Conservation (phyloP, 2,113 vertebrate species). For the Pedionomus torquatus region DNA sequence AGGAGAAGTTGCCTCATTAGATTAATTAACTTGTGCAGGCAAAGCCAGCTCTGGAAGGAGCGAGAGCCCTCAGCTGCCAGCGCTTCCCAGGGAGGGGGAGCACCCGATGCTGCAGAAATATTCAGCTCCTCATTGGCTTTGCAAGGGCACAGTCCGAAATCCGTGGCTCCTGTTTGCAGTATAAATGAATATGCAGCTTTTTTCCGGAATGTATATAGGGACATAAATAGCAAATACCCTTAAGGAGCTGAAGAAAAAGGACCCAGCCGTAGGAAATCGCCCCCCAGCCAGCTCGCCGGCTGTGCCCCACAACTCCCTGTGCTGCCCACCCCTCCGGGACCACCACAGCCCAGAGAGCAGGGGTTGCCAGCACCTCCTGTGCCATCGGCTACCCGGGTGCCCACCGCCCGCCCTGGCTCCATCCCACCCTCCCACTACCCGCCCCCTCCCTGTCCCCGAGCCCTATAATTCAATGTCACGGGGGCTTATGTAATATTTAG, state of each 20-base stretch:
- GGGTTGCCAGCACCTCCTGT: neutral
- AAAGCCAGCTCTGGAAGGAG: neutral
- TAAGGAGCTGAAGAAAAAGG: no score
- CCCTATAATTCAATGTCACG: constrained; percentile 78
- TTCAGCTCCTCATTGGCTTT: accelerated
- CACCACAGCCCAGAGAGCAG: neutral
- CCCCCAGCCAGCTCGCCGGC: neutral
- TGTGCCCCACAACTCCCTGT: accelerated
- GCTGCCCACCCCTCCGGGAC: neutral
- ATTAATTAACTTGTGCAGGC: constrained; percentile 51
- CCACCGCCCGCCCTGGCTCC: neutral
- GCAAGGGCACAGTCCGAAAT: neutral
- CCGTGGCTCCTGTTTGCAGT: neutral
- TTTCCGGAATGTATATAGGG: accelerated
- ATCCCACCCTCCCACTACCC: neutral
- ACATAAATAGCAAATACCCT: neutral
- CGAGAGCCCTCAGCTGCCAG: neutral
- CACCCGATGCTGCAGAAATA: accelerated
- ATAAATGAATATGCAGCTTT: neutral
- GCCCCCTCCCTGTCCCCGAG: neutral
- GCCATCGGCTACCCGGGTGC: neutral
- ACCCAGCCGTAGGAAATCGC: neutral
- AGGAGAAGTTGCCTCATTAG: constrained; percentile 50
- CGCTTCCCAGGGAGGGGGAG: accelerated
- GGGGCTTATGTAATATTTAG: constrained; percentile 81